A percentile compares a stretch with the other conserved stretches of the same genome.
Evolutionary conservation across 1,140 invertebrate species (phyloP).

Genomic region (Spodoptera frugiperda): DNA sequence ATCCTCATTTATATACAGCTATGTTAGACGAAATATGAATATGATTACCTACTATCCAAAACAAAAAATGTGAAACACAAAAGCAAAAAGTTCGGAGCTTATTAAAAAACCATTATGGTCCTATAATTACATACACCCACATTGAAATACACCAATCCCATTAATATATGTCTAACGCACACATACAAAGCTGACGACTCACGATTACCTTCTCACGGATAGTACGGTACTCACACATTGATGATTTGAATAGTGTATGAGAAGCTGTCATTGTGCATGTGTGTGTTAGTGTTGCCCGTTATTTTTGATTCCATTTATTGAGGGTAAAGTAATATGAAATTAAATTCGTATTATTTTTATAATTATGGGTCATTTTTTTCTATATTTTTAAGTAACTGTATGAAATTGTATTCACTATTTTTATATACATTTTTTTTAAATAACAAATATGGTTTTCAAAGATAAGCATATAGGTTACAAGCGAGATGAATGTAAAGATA

Average conservation of each 20-base stretch:
- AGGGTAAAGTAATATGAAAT: slow-evolving; percentile 22
- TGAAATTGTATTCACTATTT: background rate
- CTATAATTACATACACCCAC: slow-evolving; percentile 81
- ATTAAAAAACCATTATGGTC: slow-evolving; percentile 79
- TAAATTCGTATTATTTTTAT: background rate
- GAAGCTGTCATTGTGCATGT: slow-evolving; percentile 38
- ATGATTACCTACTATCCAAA: slow-evolving; percentile 34
- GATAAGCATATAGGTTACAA: background rate
- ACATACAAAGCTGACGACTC: slow-evolving; percentile 50
- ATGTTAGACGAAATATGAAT: slow-evolving; percentile 34
- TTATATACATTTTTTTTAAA: no score
- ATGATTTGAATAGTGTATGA: slow-evolving; percentile 37
- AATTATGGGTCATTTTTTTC: background rate
- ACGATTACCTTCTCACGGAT: slow-evolving; percentile 51
- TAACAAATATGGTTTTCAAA: background rate
- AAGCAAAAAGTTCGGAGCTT: slow-evolving; percentile 67
- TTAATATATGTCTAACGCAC: slow-evolving; percentile 75
- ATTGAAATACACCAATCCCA: slow-evolving; percentile 73
- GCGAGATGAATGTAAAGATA: slow-evolving; percentile 10
- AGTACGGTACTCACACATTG: slow-evolving; percentile 55
- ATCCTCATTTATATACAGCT: slow-evolving; percentile 39
- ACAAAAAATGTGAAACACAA: slow-evolving; percentile 35
- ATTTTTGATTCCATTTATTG: slow-evolving; percentile 26
- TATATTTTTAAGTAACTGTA: background rate
- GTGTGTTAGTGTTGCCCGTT: slow-evolving; percentile 51